These are phyloP conservation scores for Percina caprodes DNA, from an alignment of 2,113 vertebrate species.

Conservation along the genomic window DNA sequence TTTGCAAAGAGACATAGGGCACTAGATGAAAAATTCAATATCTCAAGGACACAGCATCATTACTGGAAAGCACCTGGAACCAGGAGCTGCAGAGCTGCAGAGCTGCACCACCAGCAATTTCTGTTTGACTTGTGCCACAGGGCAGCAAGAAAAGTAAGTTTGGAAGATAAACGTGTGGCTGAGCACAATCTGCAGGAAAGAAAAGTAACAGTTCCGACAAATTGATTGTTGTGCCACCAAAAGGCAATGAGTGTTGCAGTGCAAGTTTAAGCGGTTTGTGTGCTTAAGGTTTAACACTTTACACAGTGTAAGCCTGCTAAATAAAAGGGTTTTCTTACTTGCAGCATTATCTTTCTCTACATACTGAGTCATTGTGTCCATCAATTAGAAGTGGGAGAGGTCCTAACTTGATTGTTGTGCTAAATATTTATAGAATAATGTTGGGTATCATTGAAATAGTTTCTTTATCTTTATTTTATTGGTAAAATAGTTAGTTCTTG, in stretches of 20 bases:
- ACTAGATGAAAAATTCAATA: slow-evolving; percentile 43
- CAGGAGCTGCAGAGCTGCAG: neutral
- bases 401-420: neutral
- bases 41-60: slow-evolving; percentile 12
- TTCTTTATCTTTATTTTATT: neutral
- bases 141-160: neutral
- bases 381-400: neutral
- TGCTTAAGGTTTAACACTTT: neutral
- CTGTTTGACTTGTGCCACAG: neutral
- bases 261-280: neutral
- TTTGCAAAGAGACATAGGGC: slow-evolving; percentile 34
- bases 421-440: neutral
- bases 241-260: neutral
- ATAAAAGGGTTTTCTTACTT: neutral
- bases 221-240: neutral
- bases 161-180: neutral
- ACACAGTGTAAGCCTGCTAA: neutral
- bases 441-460: neutral
- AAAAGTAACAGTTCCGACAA: neutral
- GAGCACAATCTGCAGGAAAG: neutral
- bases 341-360: neutral
- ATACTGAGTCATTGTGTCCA: neutral
- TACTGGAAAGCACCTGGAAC: slow-evolving; percentile 35
- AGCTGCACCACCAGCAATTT: slow-evolving; percentile 3
- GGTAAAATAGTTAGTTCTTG: neutral